Conservation (phyloP, 2,113 vertebrate species). For the Regulus satrapa region DNA sequence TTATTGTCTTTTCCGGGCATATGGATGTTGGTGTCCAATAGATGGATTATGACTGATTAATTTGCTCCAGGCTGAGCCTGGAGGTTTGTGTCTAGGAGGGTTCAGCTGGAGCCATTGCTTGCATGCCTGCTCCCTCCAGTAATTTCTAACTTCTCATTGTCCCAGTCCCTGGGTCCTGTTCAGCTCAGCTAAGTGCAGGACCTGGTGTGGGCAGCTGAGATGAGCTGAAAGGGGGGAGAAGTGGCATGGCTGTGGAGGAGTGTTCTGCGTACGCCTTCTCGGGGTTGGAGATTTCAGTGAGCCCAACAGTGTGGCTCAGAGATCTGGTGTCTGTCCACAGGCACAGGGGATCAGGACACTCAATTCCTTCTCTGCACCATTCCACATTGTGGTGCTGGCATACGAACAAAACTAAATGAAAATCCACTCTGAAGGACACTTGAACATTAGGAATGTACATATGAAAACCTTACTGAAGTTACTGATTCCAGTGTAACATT, state of each 20-base stretch:
- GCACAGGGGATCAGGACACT: neutral
- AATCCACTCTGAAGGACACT: neutral
- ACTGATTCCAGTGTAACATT: neutral
- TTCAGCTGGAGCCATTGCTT: neutral
- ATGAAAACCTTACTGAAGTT: neutral
- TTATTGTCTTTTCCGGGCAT: conserved; percentile 3
- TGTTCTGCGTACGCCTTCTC: neutral
- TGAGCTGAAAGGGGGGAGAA: neutral
- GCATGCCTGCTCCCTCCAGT: neutral
- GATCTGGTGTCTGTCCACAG: neutral
- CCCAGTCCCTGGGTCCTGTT: neutral
- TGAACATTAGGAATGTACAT: neutral
- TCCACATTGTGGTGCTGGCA: accelerated
- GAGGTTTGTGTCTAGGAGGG: neutral
- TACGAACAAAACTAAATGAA: neutral
- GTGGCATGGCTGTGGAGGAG: neutral
- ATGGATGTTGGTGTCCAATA: neutral
- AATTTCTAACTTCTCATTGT: neutral
- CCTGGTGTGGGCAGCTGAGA: neutral
- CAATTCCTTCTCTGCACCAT: neutral
- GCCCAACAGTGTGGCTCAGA: accelerated
- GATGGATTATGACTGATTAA: neutral
- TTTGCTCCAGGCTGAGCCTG: neutral
- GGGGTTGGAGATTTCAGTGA: accelerated
- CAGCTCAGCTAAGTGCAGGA: neutral